phyloP scores from a whole-genome alignment of 2,797 vertebrate genomes.

The Leptoclinus maculatus region DNA sequence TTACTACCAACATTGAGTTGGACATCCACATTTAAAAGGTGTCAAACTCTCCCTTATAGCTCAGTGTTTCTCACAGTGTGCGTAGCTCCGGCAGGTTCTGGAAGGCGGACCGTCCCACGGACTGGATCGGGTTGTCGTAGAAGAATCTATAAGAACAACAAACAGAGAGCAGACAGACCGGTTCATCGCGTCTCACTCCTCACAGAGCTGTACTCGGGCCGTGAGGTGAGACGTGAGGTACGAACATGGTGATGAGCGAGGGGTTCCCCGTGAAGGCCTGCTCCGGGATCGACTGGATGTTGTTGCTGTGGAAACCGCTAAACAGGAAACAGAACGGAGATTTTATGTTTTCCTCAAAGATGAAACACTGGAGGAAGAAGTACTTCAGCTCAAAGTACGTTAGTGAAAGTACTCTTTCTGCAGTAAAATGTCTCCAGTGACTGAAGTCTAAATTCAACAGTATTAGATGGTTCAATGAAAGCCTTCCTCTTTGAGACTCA shows the following conservation, averaged over 20 bases:
- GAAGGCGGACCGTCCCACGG: constrained; percentile 93
- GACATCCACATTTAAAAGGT: neutral
- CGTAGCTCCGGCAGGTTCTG: constrained; percentile 92
- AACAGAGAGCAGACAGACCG: neutral
- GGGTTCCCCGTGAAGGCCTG: constrained; percentile 93
- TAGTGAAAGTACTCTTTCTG: too few relatives aligned
- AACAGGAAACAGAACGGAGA: constrained; percentile 51
- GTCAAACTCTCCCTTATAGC: neutral
- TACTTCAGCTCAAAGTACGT: too few relatives aligned
- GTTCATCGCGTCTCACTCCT: neutral
- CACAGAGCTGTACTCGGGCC: neutral
- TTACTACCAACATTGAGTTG: neutral
- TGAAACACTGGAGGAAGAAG: too few relatives aligned
- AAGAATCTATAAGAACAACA: constrained; percentile 85
- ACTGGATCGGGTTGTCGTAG: constrained; percentile 95
- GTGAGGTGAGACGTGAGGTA: neutral
- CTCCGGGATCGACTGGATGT: constrained; percentile 93
- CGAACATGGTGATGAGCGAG: constrained; percentile 88
- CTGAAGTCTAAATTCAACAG: too few relatives aligned
- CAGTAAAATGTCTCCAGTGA: too few relatives aligned
- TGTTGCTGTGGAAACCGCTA: constrained; percentile 96
- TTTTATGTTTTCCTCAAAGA: neutral
- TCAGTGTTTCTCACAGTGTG: constrained; percentile 86
- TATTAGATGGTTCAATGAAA: too few relatives aligned
- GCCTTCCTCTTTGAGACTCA: too few relatives aligned